A percentile compares a stretch with the other conserved stretches of the same genome.
Conservation (phyloP, 2,888 invertebrate genomes). For the Autographa gamma region DNA sequence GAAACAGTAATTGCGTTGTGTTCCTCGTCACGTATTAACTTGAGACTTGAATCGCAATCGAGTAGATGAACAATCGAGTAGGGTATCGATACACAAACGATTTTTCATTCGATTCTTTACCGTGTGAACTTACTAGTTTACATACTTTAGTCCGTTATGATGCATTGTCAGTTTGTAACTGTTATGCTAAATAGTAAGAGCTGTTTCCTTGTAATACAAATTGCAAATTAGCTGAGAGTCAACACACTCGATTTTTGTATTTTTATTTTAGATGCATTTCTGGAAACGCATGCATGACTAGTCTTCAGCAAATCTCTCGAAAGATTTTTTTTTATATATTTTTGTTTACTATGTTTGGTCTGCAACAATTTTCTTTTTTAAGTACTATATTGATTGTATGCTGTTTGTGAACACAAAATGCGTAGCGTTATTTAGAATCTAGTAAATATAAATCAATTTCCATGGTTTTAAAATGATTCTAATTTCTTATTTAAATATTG, state of each 20-base stretch:
- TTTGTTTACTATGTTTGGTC: too few species aligned
- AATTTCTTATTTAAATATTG: background rate
- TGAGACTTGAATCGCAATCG: constrained; percentile 13
- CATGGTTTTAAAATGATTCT: background rate
- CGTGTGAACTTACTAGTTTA: constrained; percentile 4
- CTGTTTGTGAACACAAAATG: background rate
- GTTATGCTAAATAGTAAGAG: background rate
- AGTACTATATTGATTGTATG: background rate
- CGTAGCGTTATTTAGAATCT: background rate
- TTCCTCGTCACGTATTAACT: constrained; percentile 14
- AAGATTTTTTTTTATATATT: too few species aligned
- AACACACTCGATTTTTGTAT: too few species aligned
- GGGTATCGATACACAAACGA: background rate
- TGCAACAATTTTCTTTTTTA: too few species aligned
- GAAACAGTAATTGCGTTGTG: constrained; percentile 31
- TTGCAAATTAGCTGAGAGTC: too few species aligned
- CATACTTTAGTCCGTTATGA: background rate
- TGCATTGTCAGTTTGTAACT: constrained; percentile 4
- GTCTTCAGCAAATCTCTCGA: too few species aligned
- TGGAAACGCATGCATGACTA: too few species aligned
- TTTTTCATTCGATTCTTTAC: constrained; percentile 1
- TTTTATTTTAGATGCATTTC: too few species aligned
- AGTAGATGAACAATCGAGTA: constrained; percentile 15
- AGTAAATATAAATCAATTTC: background rate
- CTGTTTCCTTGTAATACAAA: background rate